phyloP scores from a whole-genome alignment of 2,113 vertebrate genomes.

The Carettochelys insculpta region DNA sequence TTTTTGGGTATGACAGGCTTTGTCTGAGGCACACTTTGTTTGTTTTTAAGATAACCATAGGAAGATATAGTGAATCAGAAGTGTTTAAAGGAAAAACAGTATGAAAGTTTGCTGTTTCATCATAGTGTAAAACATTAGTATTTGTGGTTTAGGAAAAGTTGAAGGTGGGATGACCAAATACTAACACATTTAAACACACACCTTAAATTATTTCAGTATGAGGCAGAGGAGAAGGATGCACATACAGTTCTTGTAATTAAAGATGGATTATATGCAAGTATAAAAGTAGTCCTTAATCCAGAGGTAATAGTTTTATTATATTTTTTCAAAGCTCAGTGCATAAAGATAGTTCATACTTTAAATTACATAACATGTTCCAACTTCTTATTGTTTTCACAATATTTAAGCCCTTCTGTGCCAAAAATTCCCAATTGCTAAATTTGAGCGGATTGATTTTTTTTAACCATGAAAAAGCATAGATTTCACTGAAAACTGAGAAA shows the following conservation, averaged over 20 bases:
- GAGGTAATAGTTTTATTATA: not conserved
- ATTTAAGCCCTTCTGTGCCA: not conserved
- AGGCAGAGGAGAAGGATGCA: not conserved
- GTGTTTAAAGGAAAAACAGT: constrained; percentile 46
- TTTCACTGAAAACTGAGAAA: constrained; percentile 17
- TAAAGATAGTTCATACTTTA: not conserved
- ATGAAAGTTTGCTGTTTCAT: constrained; percentile 67
- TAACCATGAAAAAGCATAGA: not conserved
- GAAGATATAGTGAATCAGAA: not conserved
- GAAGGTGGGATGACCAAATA: constrained; percentile 72
- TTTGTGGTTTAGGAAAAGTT: constrained; percentile 53
- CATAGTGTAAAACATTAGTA: constrained; percentile 65
- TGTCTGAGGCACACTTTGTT: not conserved
- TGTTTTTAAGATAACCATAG: not conserved
- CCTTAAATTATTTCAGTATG: not conserved
- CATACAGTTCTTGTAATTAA: not conserved
- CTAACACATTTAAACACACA: constrained; percentile 59
- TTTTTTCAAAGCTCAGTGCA: not conserved
- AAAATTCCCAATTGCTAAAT: not conserved
- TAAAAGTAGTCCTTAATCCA: not conserved
- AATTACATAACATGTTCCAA: not conserved
- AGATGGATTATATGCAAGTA: not conserved
- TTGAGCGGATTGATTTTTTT: not conserved
- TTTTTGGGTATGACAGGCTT: not conserved
- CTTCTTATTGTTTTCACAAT: not conserved